These are phyloP conservation scores for Phenacoccus solenopsis DNA, from an alignment of 1,140 invertebrate species.

Conservation along the genomic window DNA sequence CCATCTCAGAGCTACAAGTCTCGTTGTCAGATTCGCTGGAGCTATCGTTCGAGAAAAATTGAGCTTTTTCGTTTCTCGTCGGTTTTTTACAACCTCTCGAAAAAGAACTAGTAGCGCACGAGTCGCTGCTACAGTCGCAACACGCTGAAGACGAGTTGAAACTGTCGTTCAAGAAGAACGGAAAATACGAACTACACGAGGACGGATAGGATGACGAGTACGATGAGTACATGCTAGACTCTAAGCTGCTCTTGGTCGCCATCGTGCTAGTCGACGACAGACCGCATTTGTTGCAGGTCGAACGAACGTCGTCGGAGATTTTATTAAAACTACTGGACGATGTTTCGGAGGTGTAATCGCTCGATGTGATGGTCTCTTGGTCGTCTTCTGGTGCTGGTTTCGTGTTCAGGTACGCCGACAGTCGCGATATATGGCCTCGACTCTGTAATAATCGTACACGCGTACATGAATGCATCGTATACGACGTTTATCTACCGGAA, in stretches of 20 bases:
- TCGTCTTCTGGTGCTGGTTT: not conserved
- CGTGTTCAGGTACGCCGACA: not conserved
- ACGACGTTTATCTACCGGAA: not conserved
- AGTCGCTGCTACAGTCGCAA: not conserved
- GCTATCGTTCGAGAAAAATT: slow-evolving; percentile 1
- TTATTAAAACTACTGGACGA: not conserved
- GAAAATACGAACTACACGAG: slow-evolving; percentile 3
- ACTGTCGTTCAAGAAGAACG: not conserved
- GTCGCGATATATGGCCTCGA: not conserved
- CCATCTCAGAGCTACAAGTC: slow-evolving; percentile 34
- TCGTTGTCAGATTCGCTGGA: slow-evolving; percentile 24
- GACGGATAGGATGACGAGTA: slow-evolving; percentile 23
- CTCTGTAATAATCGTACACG: slow-evolving; percentile 2
- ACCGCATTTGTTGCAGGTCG: not conserved
- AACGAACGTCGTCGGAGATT: not conserved
- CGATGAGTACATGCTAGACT: slow-evolving; percentile 22
- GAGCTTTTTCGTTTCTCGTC: not conserved
- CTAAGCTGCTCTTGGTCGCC: slow-evolving; percentile 30
- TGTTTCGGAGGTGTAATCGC: not conserved
- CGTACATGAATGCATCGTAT: no score
- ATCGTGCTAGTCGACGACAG: slow-evolving; percentile 21
- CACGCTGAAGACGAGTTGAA: not conserved
- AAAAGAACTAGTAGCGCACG: not conserved
- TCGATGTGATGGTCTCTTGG: not conserved
- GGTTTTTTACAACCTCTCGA: not conserved